Base-by-base conservation (phyloP, 1,140 invertebrate genomes). In the Eriosoma lanigerum region DNA sequence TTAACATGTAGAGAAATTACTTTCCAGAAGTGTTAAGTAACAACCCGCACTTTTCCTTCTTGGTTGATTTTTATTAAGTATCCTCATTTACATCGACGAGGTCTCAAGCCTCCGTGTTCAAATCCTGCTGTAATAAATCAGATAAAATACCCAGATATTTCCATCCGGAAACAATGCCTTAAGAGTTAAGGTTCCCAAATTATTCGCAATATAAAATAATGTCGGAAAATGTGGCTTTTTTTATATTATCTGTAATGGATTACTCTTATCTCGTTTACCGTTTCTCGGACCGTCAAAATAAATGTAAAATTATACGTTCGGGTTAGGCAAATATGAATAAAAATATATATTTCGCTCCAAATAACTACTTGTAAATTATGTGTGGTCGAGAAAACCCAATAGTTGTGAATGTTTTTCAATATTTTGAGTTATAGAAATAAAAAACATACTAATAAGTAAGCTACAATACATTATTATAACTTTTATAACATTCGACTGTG, bases 41-140 rank as follows among this genome's bases (percentile, higher is more conserved):
- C 21, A 68, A 26, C 6, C 32, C 32, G 3, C 12, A 17, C 44
- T n/a, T n/a, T n/a, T n/a, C n/a, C n/a, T n/a, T n/a, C n/a, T n/a
- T n/a, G n/a, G n/a, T n/a, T n/a, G n/a, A n/a, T n/a, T n/a, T n/a
- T n/a, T n/a, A n/a, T n/a, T n/a, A n/a, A n/a, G n/a, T n/a, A n/a
- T n/a, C n/a, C n/a, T n/a, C n/a, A n/a, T n/a, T n/a, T n/a, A 46
- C 32, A 21, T 66, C n/a, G 12, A 32, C 64, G 64, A 21, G 64
- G 9, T 68, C 13, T 17, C 38, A 3, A 26, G 19, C 38, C 8
- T 32, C 24, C 26, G 46, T n/a, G 19, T 29, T 48, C 48, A 72
- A 72, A 72, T 29, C 48, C 48, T 8, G 9, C 19, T 2, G 8
- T 29, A n/a, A 72, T 72, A 72, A 72, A 72, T 72, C 68, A 72